Base-by-base conservation (phyloP, 2,797 vertebrate species). In the Echiichthys vipera region DNA sequence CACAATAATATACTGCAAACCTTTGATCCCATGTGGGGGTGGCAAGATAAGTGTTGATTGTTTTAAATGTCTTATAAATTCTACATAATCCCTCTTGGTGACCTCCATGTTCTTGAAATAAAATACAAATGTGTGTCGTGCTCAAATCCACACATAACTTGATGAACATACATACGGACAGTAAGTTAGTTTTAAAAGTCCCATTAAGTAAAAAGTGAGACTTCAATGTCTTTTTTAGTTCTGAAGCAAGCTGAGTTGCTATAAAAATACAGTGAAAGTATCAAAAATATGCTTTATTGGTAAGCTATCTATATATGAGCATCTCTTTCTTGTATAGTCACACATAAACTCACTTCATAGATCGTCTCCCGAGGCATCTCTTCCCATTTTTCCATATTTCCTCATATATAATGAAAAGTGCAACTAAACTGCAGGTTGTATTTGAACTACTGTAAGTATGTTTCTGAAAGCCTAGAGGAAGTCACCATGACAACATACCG, bases 401-500 rank as follows among this genome's bases (percentile, higher is more conserved):
- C n/a, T 30, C 4, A 3, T 29, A 29, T 39, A 50, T 17, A 57
- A 47, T 61, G 42, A 51, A 58, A 69, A 36, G 68, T 4, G 22
- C 0, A 53, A 32, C 46, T 32, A 8, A 49, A 71, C 56, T 36
- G 7, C 2, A 13, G 37, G 30, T 39, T 63, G 57, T 27, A 18
- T 66, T 55, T 81, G 55, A 77, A 67, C n/a, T 11, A 1, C 11
- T 9, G 7, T 11, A 46, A 32, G 13, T 14, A 17, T 65, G 39
- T 32, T 42, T 27, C 32, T 66, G 20, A 25, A 13, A 64, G 13
- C 34, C 34, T 0, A 2, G 32, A 37, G 18, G 25, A 53, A 25
- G 46, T 68, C 59, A 29, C 49, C 73, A 65, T 73, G 78, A 70
- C 61, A 58, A 71, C 51, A 49, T 3, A 14, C 11, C 5, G 29